Evolutionary conservation across 2,888 invertebrate genomes (phyloP).

Genomic region (Drosophila anomalata): DNA sequence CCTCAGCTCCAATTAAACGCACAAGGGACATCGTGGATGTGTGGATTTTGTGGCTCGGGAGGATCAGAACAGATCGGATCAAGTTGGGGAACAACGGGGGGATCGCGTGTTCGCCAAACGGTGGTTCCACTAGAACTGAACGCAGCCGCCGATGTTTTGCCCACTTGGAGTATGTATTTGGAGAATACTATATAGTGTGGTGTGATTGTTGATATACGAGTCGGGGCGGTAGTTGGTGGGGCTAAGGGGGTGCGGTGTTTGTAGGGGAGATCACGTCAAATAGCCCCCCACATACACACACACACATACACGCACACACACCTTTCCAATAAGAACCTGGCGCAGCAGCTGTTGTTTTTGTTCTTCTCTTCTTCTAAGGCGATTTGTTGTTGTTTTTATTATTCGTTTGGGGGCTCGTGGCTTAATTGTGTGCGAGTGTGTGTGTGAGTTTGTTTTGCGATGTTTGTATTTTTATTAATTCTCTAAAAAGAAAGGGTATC

Average conservation of each 20-base stretch:
- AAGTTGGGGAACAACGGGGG: constrained; percentile 36
- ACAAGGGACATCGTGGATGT: constrained; percentile 76
- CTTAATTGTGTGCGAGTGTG: constrained; percentile 26
- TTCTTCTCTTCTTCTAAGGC: constrained; percentile 21
- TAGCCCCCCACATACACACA: constrained; percentile 21
- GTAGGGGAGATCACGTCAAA: constrained; percentile 10
- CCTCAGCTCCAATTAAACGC: constrained; percentile 81
- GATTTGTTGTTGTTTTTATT: constrained; percentile 42
- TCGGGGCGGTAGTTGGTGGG: constrained; percentile 2
- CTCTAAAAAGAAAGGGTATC: neutral
- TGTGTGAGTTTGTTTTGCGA: constrained; percentile 26
- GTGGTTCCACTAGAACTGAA: constrained; percentile 80
- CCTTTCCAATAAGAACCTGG: constrained; percentile 50
- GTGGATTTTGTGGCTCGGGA: neutral
- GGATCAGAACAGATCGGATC: constrained; percentile 13
- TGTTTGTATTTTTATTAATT: constrained; percentile 4
- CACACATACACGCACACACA: constrained; percentile 11
- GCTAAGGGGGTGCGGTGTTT: constrained; percentile 2
- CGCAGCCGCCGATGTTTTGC: constrained; percentile 66
- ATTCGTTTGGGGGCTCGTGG: constrained; percentile 66
- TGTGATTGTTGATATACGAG: constrained; percentile 63
- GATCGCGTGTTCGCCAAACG: constrained; percentile 61
- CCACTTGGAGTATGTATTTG: constrained; percentile 41
- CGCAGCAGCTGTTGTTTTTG: constrained; percentile 48
- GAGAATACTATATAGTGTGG: constrained; percentile 38